phyloP scores from a whole-genome alignment of 2,113 vertebrate genomes.

The Protomyctophum bolini region DNA sequence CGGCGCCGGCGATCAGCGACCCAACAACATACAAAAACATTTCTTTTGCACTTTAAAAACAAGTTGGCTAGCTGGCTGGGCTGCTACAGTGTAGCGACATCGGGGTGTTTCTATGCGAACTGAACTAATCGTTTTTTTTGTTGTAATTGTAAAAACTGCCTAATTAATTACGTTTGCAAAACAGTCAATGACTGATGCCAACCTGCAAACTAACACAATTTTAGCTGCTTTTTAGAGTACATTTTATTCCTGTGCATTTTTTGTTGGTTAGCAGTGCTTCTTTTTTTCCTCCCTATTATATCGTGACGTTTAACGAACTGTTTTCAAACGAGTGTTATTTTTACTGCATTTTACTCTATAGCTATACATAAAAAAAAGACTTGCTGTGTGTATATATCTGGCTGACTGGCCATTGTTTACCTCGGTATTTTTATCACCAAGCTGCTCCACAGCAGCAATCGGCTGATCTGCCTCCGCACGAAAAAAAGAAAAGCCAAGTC shows the following conservation, averaged over 20 bases:
- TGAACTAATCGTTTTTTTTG: conserved; percentile 30
- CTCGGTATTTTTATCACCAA: conserved; percentile 64
- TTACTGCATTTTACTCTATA: conserved; percentile 20
- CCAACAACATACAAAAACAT: conserved; percentile 47
- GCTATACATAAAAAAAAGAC: conserved; percentile 38
- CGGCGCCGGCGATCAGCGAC: conserved; percentile 52
- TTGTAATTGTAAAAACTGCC: conserved; percentile 25
- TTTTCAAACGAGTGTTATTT: conserved; percentile 37
- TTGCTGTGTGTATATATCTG: conserved; percentile 56
- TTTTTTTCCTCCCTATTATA: conserved; percentile 30
- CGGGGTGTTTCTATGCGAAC: conserved; percentile 38
- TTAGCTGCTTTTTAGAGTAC: conserved; percentile 60
- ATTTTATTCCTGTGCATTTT: conserved; percentile 35
- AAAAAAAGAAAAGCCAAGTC: conserved; percentile 30
- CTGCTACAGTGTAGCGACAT: conserved; percentile 21
- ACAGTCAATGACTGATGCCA: conserved; percentile 41
- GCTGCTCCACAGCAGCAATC: conserved; percentile 59
- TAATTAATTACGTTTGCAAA: conserved; percentile 44
- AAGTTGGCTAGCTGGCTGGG: conserved; percentile 60
- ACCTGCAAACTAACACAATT: conserved; percentile 37
- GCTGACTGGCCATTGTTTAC: conserved; percentile 69
- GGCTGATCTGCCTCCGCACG: conserved; percentile 39
- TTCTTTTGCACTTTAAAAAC: conserved; percentile 80
- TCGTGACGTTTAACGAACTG: conserved; percentile 49
- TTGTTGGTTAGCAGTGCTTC: conserved; percentile 54